These are phyloP conservation scores for Pao palembangensis DNA, from an alignment of 2,113 vertebrate species.

Conservation along the genomic window DNA sequence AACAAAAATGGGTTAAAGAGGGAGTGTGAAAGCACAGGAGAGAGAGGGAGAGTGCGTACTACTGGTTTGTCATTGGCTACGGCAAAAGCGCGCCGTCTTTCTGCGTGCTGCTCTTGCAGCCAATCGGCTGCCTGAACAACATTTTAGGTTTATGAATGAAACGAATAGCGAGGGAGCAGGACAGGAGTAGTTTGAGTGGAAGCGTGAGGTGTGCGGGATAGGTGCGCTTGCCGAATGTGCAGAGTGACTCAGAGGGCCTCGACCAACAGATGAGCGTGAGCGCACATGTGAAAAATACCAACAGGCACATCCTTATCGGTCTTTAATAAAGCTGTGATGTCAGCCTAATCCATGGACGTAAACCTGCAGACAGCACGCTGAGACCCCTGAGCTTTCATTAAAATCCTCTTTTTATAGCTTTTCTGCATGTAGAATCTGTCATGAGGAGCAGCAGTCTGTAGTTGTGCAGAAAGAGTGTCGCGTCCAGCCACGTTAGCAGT, in stretches of 20 bases:
- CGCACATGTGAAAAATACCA: background rate
- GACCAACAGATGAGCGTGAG: conserved; percentile 5
- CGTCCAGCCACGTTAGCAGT: too few relatives aligned
- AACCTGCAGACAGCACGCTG: background rate
- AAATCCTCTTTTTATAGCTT: too few relatives aligned
- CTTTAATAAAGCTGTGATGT: background rate
- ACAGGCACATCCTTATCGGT: background rate
- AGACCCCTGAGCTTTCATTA: too few relatives aligned
- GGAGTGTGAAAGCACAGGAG: conserved; percentile 35
- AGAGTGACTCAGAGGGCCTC: conserved; percentile 13
- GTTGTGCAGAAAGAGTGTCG: too few relatives aligned
- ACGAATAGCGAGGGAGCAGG: conserved; percentile 48
- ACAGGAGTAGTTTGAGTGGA: conserved; percentile 58
- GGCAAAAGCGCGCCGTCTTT: conserved; percentile 44
- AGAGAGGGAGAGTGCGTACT: conserved; percentile 43
- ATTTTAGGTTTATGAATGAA: conserved; percentile 75
- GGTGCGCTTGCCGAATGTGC: conserved; percentile 15
- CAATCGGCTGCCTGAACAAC: conserved; percentile 44
- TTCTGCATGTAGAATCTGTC: too few relatives aligned
- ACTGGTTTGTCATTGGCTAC: conserved; percentile 59
- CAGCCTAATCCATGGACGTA: background rate
- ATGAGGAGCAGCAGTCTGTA: too few relatives aligned
- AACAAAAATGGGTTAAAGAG: conserved; percentile 57
- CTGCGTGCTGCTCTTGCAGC: conserved; percentile 39
- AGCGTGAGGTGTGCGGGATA: conserved; percentile 13